Percentiles rank a stretch among this genome's conserved stretches.
phyloP scores from a whole-genome alignment of 1,140 invertebrate genomes.

The Hypsibius dujardini region DNA sequence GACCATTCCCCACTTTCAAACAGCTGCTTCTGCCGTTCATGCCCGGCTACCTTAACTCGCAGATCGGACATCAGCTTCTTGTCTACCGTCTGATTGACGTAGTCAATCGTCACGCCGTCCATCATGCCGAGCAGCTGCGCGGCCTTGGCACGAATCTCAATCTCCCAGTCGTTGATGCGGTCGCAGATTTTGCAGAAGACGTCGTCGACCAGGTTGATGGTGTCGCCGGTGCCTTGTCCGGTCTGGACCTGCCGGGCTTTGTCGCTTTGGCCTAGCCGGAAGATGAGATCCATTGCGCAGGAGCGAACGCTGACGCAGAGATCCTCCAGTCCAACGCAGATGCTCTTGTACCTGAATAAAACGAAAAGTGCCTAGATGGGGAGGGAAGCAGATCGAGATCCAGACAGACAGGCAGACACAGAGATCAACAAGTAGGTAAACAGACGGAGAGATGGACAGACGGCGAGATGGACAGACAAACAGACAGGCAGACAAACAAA shows the following conservation, averaged over 20 bases:
- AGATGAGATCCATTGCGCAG: slow-evolving; percentile 4
- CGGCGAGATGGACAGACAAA: not conserved
- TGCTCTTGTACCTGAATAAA: not conserved
- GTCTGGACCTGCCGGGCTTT: not conserved
- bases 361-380: not conserved
- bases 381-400: not conserved
- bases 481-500: not conserved
- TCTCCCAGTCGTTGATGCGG: slow-evolving; percentile 51
- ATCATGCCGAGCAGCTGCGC: slow-evolving; percentile 55
- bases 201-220: slow-evolving; percentile 67
- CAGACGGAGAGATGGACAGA: not conserved
- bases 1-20: slow-evolving; percentile 71
- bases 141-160: slow-evolving; percentile 36
- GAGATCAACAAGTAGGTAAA: not conserved
- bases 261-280: not conserved
- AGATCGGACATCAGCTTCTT: slow-evolving; percentile 97
- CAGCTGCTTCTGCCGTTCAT: slow-evolving; percentile 60
- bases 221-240: slow-evolving; percentile 27
- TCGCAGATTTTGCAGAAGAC: slow-evolving; percentile 89
- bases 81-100: slow-evolving; percentile 85
- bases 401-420: not conserved
- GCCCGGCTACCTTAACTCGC: slow-evolving; percentile 52
- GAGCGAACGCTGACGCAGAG: not conserved
- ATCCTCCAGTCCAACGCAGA: slow-evolving; percentile 3
- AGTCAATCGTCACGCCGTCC: slow-evolving; percentile 63